These are phyloP conservation scores for Haemorhous mexicanus DNA, from an alignment of 2,113 vertebrate species.

Conservation along the genomic window DNA sequence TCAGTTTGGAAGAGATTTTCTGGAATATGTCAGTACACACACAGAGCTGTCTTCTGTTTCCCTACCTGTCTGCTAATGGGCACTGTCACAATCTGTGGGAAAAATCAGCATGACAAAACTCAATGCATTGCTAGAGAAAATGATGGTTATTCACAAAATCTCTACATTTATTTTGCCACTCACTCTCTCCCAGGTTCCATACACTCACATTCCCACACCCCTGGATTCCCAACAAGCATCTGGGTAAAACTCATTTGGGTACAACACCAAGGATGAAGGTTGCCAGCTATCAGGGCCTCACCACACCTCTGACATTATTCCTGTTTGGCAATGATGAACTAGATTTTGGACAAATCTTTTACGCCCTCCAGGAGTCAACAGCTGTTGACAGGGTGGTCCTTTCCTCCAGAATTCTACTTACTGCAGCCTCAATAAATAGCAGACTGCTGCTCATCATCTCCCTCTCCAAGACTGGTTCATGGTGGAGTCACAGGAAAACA, in stretches of 20 bases:
- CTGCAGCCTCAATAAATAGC: background rate
- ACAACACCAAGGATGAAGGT: rapidly evolving
- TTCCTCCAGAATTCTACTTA: background rate
- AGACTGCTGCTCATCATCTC: background rate
- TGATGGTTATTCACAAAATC: background rate
- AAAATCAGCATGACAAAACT: background rate
- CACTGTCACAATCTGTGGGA: background rate
- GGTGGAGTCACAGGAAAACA: background rate
- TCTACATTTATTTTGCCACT: background rate
- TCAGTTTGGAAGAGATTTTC: background rate
- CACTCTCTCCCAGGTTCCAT: background rate
- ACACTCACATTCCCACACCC: background rate
- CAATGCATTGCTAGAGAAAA: background rate
- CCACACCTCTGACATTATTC: background rate
- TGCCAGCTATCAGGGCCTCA: background rate
- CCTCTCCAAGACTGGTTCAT: background rate
- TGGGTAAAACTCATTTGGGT: background rate
- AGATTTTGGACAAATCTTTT: background rate
- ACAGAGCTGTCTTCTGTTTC: background rate
- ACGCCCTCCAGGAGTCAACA: background rate
- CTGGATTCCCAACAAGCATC: background rate
- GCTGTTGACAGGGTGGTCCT: background rate
- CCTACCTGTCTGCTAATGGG: rapidly evolving
- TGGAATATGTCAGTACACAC: background rate
- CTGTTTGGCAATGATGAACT: background rate